These are phyloP conservation scores for Hippolais icterina DNA, from an alignment of 2,113 vertebrate genomes.

Conservation along the genomic window DNA sequence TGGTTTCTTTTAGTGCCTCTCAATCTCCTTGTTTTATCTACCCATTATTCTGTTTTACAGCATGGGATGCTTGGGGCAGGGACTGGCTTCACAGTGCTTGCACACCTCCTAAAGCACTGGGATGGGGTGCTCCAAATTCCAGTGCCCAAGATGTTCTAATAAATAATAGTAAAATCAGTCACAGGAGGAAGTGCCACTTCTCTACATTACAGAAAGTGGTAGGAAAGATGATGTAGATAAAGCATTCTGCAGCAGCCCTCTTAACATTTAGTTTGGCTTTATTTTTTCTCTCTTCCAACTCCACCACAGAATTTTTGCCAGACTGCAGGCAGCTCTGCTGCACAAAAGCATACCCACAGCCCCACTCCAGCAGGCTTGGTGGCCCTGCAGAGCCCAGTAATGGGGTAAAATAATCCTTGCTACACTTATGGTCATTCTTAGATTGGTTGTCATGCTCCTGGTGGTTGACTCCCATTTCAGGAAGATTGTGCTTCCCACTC, in stretches of 20 bases:
- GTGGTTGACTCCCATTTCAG: neutral
- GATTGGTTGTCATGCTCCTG: neutral
- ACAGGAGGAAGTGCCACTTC: neutral
- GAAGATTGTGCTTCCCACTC: neutral
- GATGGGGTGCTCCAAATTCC: neutral
- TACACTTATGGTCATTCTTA: neutral
- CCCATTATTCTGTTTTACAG: neutral
- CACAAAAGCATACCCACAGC: neutral
- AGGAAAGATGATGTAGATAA: neutral
- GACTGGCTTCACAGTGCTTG: neutral
- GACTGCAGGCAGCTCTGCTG: neutral
- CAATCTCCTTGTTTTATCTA: slow-evolving; percentile 13
- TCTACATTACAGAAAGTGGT: neutral
- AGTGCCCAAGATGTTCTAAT: neutral
- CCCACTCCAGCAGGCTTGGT: neutral
- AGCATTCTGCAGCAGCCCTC: neutral
- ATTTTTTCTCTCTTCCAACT: neutral
- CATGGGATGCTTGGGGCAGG: neutral
- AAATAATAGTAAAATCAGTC: neutral
- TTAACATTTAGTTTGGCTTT: neutral
- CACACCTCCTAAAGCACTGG: neutral
- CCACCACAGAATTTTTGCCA: neutral
- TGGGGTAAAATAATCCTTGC: neutral
- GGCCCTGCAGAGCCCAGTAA: neutral
- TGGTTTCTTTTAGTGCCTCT: neutral